Conservation (phyloP, 2,113 vertebrate genomes). For the Pongo abelii region DNA sequence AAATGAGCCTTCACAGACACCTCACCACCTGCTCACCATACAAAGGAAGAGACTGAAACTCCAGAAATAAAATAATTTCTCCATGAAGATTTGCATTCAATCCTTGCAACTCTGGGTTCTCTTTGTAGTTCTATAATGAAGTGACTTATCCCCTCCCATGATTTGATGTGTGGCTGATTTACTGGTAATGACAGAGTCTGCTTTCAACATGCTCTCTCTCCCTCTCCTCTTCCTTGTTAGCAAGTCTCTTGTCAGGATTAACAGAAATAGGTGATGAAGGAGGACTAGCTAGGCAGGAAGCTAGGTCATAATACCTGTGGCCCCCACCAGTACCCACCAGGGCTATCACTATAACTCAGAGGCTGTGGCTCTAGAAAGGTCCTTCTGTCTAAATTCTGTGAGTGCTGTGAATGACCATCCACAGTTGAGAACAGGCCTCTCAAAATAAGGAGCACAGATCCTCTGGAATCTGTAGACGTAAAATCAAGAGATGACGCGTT, state of each 20-base stretch:
- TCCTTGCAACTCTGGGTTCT: neutral
- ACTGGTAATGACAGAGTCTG: neutral
- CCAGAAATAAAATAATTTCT: neutral
- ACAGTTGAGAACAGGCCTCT: neutral
- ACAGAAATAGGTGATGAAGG: too few relatives aligned
- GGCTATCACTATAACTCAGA: neutral
- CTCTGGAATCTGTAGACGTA: neutral
- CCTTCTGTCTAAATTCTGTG: too few relatives aligned
- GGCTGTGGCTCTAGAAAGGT: neutral
- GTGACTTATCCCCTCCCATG: accelerated
- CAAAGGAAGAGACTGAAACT: accelerated
- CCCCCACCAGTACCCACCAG: accelerated
- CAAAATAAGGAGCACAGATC: neutral
- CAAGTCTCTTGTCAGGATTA: neutral
- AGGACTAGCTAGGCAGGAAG: accelerated
- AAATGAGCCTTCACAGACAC: too few relatives aligned
- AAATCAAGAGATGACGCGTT: neutral
- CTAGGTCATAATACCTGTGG: accelerated
- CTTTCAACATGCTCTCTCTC: accelerated
- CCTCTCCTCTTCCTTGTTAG: neutral
- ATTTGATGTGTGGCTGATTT: neutral
- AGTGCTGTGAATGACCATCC: too few relatives aligned
- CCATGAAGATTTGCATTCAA: neutral
- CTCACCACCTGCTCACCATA: neutral
- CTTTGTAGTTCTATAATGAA: neutral